Base-by-base conservation (phyloP, 64 coral and sea anemone genomes). In the Orbicella faveolata region DNA sequence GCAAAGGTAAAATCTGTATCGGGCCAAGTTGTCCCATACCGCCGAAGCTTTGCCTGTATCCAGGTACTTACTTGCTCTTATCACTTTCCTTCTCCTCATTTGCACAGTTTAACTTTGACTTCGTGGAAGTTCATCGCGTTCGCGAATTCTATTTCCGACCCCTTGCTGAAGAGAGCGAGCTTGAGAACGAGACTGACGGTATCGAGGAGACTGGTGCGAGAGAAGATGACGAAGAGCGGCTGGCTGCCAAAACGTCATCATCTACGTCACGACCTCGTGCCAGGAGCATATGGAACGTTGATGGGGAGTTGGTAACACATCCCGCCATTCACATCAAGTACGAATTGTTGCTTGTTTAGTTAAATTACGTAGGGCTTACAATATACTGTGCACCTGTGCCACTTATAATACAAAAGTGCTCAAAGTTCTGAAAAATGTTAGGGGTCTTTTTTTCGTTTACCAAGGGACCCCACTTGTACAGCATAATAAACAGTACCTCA, bases 121-220 rank as follows among this genome's bases (percentile, higher is more conserved):
- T 96, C 41, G 95, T 96, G 83, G 95, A 96, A 74, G 84, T 96
- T 68, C 93, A 92, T 77, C 95, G 95, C 6, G 95, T 96, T 1
- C 79, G 82, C 23, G 95, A 96, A 64, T 96, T 87, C 52, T 88
- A 89, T 26, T 96, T 96, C 21, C 90, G 78, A 44, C 95, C 92
- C 2, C 76, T 88, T 21, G 25, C 62, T 73, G 57, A 80, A 25
- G 78, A 41, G 9, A 89, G 81, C 14, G 75, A 87, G 34, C 7
- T 33, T 36, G 95, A 81, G 10, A 88, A 93, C 7, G 77, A 87
- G 73, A 80, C 83, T 15, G 91, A 93, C 5, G 88, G 84, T 25
- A 70, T 54, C 21, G 86, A 87, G 63, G 87, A 33, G 36, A 30
- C 35, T 20, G 48, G 35, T 13, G 66, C 76, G 9, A 80, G 34